These are phyloP conservation scores for Aricia artaxerxes DNA, from an alignment of 2,888 invertebrate genomes.

Conservation along the genomic window DNA sequence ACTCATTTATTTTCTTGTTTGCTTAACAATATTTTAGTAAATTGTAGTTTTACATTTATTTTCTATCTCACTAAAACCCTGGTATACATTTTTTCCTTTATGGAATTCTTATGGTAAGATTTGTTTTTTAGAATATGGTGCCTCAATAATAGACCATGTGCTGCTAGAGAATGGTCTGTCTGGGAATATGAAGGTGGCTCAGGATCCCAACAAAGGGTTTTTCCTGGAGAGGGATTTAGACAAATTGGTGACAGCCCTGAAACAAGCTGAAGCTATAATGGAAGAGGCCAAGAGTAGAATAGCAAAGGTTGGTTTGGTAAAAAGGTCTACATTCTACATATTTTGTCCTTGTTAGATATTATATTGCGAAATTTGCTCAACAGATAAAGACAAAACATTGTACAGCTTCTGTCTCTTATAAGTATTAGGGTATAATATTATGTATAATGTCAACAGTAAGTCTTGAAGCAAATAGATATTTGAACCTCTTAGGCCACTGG, in stretches of 20 bases:
- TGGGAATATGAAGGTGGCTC: conserved; percentile 67
- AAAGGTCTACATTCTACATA: background rate
- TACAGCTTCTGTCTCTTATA: too few relatives aligned
- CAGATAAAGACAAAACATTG: too few relatives aligned
- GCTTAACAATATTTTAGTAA: too few relatives aligned
- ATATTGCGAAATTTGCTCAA: too few relatives aligned
- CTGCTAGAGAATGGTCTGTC: conserved; percentile 85
- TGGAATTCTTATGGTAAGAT: too few relatives aligned
- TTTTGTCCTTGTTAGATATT: too few relatives aligned
- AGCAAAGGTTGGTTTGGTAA: conserved; percentile 73
- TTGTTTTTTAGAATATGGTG: conserved; percentile 88
- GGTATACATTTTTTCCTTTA: background rate
- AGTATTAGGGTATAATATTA: too few relatives aligned
- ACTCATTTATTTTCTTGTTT: too few relatives aligned
- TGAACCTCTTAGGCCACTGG: too few relatives aligned
- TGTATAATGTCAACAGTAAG: too few relatives aligned
- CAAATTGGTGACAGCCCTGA: conserved; percentile 83
- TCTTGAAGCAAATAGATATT: too few relatives aligned
- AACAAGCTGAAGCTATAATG: conserved; percentile 84
- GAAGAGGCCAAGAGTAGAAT: conserved; percentile 73
- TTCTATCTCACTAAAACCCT: background rate
- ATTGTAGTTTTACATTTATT: too few relatives aligned
- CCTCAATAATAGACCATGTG: conserved; percentile 95
- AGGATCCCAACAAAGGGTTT: conserved; percentile 82
- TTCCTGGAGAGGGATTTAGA: conserved; percentile 81